Percentiles rank a stretch among this genome's conserved stretches.
Conservation (phyloP, 2,888 invertebrate species). For the Drosophila nigritarsus region DNA sequence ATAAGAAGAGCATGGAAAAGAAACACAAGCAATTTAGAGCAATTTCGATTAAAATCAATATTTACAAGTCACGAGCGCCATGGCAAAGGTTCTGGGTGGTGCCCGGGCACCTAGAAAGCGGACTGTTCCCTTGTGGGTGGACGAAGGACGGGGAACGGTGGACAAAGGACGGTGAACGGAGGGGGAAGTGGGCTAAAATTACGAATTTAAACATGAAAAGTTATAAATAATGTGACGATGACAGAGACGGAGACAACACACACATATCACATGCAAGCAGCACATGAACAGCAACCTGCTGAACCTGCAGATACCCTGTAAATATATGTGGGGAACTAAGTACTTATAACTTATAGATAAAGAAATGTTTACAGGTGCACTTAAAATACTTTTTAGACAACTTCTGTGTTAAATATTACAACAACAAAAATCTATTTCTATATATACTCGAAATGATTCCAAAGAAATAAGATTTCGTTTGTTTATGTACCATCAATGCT, state of each 20-base stretch:
- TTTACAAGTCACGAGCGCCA: constrained; percentile 65
- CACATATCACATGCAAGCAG: constrained; percentile 4
- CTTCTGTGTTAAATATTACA: background rate
- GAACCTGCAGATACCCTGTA: constrained; percentile 14
- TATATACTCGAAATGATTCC: background rate
- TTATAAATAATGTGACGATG: constrained; percentile 74
- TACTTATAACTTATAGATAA: background rate
- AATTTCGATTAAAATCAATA: constrained; percentile 84
- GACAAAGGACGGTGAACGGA: background rate
- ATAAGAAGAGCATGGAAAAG: background rate
- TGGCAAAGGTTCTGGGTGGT: constrained; percentile 28
- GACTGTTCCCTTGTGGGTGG: background rate
- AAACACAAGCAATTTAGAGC: constrained; percentile 73
- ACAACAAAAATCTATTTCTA: background rate
- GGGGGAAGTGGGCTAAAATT: constrained; percentile 55
- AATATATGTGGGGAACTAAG: background rate
- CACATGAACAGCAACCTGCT: background rate
- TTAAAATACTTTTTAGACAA: background rate
- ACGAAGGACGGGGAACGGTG: background rate
- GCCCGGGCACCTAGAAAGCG: constrained; percentile 24
- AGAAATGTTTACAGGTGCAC: no score
- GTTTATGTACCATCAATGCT: background rate
- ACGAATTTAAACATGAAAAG: constrained; percentile 76
- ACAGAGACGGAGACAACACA: constrained; percentile 50
- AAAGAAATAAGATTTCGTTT: background rate